These are phyloP conservation scores for Fratercula arctica DNA, from an alignment of 2,797 vertebrate genomes.

Conservation along the genomic window DNA sequence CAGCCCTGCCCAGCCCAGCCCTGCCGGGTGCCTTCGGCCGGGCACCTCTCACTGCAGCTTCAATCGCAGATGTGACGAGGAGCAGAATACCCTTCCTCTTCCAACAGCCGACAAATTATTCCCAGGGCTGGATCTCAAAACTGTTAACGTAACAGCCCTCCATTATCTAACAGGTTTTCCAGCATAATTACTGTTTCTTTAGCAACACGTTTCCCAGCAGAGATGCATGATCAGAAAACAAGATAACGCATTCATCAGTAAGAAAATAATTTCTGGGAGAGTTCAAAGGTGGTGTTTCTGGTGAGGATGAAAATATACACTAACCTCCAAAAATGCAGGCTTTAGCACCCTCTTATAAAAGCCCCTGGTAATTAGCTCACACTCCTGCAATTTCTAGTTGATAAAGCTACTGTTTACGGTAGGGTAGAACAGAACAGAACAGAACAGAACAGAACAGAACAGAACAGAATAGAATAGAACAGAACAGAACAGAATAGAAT, in stretches of 20 bases:
- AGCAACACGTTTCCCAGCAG: not conserved
- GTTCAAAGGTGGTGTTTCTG: not conserved
- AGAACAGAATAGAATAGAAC: fast-evolving
- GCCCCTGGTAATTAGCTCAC: not conserved
- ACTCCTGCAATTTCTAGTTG: not conserved
- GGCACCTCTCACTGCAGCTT: not conserved
- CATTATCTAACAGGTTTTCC: not conserved
- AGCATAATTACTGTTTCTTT: not conserved
- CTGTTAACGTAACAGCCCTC: not conserved
- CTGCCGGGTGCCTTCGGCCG: fast-evolving
- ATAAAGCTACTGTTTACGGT: not conserved
- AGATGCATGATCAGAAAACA: not conserved
- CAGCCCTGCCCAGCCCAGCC: not conserved
- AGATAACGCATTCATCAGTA: not conserved
- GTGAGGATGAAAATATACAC: not conserved
- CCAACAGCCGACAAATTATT: not conserved
- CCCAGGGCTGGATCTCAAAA: not conserved
- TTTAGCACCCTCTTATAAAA: not conserved
- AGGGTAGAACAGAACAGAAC: no score
- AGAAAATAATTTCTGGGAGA: not conserved
- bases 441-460: not conserved
- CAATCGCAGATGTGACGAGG: not conserved
- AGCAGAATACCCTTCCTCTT: not conserved
- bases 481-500: no score
- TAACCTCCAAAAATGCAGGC: not conserved